These are phyloP conservation scores for Donacobius atricapilla DNA, from an alignment of 2,113 vertebrate species.

Conservation along the genomic window DNA sequence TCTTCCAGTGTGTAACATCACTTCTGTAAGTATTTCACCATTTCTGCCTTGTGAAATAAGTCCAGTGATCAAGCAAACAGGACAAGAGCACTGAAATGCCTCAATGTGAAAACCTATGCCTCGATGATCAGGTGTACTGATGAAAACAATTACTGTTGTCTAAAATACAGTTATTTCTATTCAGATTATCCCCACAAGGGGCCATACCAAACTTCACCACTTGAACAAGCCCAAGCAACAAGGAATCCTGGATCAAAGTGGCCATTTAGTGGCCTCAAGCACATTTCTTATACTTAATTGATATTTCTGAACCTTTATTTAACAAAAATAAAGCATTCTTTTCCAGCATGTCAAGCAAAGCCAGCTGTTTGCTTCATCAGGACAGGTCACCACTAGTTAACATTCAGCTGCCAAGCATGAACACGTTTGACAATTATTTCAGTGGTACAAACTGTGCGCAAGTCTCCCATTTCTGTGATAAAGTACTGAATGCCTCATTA, in stretches of 20 bases:
- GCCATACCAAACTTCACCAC: neutral
- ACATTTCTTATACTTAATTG: neutral
- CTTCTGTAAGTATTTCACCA: neutral
- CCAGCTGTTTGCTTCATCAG: neutral
- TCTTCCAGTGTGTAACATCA: neutral
- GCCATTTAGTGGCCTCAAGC: neutral
- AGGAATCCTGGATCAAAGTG: neutral
- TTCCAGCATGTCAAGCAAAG: neutral
- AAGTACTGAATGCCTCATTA: neutral
- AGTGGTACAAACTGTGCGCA: neutral
- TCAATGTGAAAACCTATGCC: neutral
- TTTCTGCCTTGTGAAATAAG: neutral
- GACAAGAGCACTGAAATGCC: neutral
- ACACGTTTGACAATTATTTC: neutral
- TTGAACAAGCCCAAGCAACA: neutral
- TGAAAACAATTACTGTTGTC: neutral
- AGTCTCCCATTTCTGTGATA: neutral
- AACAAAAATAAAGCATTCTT: neutral
- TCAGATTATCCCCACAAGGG: neutral
- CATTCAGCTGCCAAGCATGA: neutral
- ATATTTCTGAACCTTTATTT: neutral
- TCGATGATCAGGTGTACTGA: accelerated
- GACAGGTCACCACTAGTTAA: neutral
- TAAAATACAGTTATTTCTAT: neutral
- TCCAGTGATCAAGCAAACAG: neutral